Evolutionary conservation across 2,888 invertebrate genomes (phyloP).

Genomic region (Aphodius granarius): DNA sequence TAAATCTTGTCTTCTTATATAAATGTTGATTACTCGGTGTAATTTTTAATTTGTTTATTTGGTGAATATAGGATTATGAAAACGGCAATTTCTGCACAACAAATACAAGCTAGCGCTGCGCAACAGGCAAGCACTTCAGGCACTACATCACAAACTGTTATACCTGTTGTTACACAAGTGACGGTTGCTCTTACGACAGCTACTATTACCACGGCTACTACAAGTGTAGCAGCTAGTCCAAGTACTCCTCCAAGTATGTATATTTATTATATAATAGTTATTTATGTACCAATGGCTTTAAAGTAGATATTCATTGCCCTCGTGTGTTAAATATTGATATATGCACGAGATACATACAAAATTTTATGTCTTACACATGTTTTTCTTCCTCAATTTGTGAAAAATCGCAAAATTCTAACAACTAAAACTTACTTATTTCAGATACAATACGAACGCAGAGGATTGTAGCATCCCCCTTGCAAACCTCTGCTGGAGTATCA

Average conservation of each 20-base stretch:
- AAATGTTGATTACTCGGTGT: too few relatives aligned
- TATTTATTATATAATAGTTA: constrained; percentile 5
- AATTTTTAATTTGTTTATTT: not conserved
- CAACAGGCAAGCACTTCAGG: constrained; percentile 26
- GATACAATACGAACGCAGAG: constrained; percentile 47
- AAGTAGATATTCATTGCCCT: not conserved
- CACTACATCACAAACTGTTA: constrained; percentile 28
- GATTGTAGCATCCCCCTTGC: constrained; percentile 50
- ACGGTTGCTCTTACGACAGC: constrained; percentile 50
- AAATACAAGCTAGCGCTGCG: constrained; percentile 27
- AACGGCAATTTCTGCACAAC: constrained; percentile 15
- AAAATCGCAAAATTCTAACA: too few relatives aligned
- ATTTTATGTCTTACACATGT: too few relatives aligned
- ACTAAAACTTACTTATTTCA: constrained; percentile 30
- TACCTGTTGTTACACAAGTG: constrained; percentile 48
- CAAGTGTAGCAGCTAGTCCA: constrained; percentile 50
- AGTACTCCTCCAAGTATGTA: constrained; percentile 47
- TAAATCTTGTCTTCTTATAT: not conserved
- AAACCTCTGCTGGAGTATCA: constrained; percentile 49
- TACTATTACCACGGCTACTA: constrained; percentile 47
- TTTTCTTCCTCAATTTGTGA: too few relatives aligned
- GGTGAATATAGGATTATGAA: constrained; percentile 22
- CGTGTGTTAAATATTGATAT: too few relatives aligned
- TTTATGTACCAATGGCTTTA: not conserved
- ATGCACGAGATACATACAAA: too few relatives aligned